These are phyloP conservation scores for Calameuta idolon DNA, from an alignment of 2,888 invertebrate genomes.

Conservation along the genomic window DNA sequence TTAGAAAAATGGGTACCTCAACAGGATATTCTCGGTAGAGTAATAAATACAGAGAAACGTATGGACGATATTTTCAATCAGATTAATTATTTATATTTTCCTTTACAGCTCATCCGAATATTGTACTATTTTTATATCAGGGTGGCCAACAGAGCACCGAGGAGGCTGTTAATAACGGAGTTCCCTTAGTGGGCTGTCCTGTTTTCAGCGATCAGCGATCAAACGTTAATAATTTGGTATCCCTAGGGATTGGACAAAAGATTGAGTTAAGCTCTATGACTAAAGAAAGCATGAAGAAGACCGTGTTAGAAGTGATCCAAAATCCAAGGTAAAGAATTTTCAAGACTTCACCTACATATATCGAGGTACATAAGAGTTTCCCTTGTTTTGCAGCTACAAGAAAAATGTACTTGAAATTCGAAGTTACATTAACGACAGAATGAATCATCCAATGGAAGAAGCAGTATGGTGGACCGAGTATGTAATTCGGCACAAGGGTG, in stretches of 20 bases:
- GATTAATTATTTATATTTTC: background rate
- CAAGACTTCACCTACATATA: background rate
- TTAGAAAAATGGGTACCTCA: constrained; percentile 43
- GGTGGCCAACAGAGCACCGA: constrained; percentile 20
- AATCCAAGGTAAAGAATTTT: constrained; percentile 9
- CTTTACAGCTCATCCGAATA: constrained; percentile 17
- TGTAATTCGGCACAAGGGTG: constrained; percentile 16
- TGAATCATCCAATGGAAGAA: constrained; percentile 12
- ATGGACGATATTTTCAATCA: background rate
- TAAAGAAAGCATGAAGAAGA: constrained; percentile 3
- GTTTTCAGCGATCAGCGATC: constrained; percentile 13
- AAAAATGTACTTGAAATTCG: constrained; percentile 7
- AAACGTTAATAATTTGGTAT: constrained; percentile 8
- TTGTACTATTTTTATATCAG: constrained; percentile 17
- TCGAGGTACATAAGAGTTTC: background rate
- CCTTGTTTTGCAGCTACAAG: constrained; percentile 13
- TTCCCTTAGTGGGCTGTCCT: constrained; percentile 16
- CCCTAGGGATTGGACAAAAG: background rate
- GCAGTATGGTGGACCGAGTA: constrained; percentile 19
- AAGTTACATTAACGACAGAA: background rate
- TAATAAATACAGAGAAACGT: background rate
- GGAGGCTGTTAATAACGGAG: constrained; percentile 10
- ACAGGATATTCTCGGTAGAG: constrained; percentile 20
- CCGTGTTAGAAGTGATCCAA: constrained; percentile 10
- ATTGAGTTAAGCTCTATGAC: background rate